Conservation (phyloP, 2,888 invertebrate genomes). For the Lasioglossum marginatum region DNA sequence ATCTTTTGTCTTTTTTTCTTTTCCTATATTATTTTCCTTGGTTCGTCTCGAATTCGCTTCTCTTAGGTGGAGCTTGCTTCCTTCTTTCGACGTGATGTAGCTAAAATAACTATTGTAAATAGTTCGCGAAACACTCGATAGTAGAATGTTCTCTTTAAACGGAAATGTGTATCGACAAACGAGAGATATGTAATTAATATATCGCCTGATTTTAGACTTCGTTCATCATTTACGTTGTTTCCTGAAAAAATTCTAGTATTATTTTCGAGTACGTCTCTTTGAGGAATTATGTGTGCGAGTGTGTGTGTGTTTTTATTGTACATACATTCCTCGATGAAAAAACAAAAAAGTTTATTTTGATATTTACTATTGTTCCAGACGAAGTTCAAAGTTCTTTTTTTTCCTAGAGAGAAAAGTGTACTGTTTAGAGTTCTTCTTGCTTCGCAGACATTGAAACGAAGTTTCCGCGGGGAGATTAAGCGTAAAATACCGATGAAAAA, state of each 20-base stretch:
- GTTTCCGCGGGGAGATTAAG: not conserved
- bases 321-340: slow-evolving; percentile 1
- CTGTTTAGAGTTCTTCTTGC: not conserved
- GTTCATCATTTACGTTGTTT: not conserved
- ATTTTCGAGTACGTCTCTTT: not conserved
- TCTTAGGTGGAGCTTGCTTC: not conserved
- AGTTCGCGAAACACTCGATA: slow-evolving; percentile 10
- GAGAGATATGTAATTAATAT: not conserved
- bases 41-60: not conserved
- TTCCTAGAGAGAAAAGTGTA: not conserved
- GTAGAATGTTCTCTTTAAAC: slow-evolving; percentile 1
- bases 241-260: slow-evolving; percentile 11
- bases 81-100: not conserved
- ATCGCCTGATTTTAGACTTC: not conserved
- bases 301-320: slow-evolving; percentile 5
- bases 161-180: not conserved
- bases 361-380: slow-evolving; percentile 3
- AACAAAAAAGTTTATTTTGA: not conserved
- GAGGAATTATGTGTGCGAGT: not conserved
- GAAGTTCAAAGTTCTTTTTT: not conserved
- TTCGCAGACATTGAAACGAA: not conserved
- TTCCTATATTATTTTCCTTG: not conserved
- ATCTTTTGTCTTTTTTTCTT: not conserved
- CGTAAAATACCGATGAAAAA: not conserved
- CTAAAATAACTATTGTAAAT: not conserved